phyloP scores from a whole-genome alignment of 1,140 invertebrate genomes.

The Drosophila subobscura region DNA sequence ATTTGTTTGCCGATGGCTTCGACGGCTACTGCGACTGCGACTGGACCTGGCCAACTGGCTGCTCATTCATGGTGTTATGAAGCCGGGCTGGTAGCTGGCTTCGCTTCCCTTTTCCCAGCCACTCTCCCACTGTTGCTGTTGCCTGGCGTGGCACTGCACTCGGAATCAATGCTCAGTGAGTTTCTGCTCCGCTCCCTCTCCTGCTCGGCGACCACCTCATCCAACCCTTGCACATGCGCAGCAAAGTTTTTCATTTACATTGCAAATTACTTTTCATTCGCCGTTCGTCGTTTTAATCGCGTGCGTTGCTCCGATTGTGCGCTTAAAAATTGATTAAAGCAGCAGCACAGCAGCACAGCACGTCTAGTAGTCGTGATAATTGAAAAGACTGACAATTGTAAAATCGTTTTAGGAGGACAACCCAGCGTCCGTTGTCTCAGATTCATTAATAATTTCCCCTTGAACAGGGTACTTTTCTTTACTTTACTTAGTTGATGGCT shows the following conservation, averaged over 20 bases:
- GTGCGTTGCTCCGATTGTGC: constrained; percentile 47
- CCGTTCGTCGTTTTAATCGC: constrained; percentile 53
- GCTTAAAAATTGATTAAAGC: constrained; percentile 32
- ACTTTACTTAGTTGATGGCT: no score
- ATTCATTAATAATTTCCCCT: no score
- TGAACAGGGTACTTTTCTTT: no score
- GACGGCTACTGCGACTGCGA: not conserved
- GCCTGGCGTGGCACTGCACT: constrained; percentile 42
- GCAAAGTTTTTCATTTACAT: constrained; percentile 61
- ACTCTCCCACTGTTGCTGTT: not conserved
- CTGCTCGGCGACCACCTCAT: not conserved
- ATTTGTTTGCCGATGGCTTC: constrained; percentile 57
- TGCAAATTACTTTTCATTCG: constrained; percentile 64
- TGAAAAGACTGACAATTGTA: no score
- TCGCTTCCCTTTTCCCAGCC: no score
- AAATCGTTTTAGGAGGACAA: no score
- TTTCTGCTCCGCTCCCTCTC: constrained; percentile 1
- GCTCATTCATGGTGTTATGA: constrained; percentile 56
- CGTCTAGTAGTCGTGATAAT: constrained; percentile 11
- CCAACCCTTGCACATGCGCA: constrained; percentile 39
- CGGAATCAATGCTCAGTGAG: constrained; percentile 48
- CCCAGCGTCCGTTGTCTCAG: no score
- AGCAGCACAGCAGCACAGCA: constrained; percentile 21
- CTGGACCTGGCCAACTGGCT: constrained; percentile 19
- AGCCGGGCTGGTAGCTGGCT: constrained; percentile 4